Base-by-base conservation (phyloP, 2,797 vertebrate species). In the Mormyrus hasselquistii region DNA sequence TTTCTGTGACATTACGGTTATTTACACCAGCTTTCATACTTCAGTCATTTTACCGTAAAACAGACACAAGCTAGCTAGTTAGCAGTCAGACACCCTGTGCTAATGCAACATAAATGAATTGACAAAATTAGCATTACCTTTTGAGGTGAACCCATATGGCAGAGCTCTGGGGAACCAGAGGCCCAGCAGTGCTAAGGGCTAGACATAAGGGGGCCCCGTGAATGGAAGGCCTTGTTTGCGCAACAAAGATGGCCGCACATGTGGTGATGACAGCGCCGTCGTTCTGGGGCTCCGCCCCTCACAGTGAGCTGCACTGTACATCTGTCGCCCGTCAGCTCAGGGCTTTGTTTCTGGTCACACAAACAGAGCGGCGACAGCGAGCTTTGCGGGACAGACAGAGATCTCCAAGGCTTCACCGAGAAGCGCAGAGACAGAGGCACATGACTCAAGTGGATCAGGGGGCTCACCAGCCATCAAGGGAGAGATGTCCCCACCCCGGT, bases 291-390 rank as follows among this genome's bases (percentile, higher is more conserved):
- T 53, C 52, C 55, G 25, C 73, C 38, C 65, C 52, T 88, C 91
- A 93, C 93, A 94, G 94, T 93, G 92, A 92, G 91, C 91, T 92
- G 90, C 91, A 93, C 92, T 93, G 93, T 92, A 93, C 94, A 95
- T 94, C 94, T 95, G 95, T 93, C 89, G 69, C 91, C 91, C 93
- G 92, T 91, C 91, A 41, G 69, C 49, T 29, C 89, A 85, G 87
- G 86, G 88, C 87, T 57, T 25, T 55, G 49, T 79, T 53, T 85
- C 14, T 29, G 7, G 9, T 25, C 25, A 1, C 47, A 49, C 47
- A 84, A 84, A 44, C 82, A 85, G 82, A 52, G n/a, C 0, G 6
- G 82, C 16, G 10, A 76, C 14, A 12, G 22, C 3, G 1, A 73
- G 2, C 65, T 38, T 12, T 5, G 29, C 3, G 29, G 25, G 10